Evolutionary conservation across 2,797 vertebrate genomes (phyloP).

Genomic region (Lepidocolaptes lacrymiger): DNA sequence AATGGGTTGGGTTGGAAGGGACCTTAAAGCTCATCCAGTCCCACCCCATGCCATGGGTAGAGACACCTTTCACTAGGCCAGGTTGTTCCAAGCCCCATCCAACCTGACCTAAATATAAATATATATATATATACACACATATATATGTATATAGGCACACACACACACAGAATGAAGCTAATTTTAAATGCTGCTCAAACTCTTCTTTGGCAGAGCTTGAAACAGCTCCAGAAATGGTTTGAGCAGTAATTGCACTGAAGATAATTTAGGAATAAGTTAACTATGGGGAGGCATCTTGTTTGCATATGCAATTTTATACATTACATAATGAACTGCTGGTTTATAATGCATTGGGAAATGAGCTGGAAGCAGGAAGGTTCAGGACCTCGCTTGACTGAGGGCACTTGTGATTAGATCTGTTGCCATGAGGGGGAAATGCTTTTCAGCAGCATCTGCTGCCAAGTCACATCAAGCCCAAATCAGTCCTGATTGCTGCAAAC

Average conservation of each 20-base stretch:
- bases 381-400: background rate
- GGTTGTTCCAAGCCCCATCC: accelerated
- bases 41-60: background rate
- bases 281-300: background rate
- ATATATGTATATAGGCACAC: background rate
- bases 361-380: background rate
- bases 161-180: background rate
- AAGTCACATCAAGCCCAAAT: background rate
- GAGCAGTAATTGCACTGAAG: background rate
- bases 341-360: background rate
- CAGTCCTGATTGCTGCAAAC: background rate
- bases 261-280: background rate
- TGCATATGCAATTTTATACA: background rate
- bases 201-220: background rate
- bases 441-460: background rate
- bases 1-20: background rate
- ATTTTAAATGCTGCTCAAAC: background rate
- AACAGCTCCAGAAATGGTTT: background rate
- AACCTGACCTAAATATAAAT: background rate
- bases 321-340: background rate
- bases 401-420: background rate
- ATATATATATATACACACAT: background rate
- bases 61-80: background rate
- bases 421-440: background rate
- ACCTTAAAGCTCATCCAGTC: accelerated